Base-by-base conservation (phyloP, 2,888 invertebrate genomes). In the Luperina nickerlii region DNA sequence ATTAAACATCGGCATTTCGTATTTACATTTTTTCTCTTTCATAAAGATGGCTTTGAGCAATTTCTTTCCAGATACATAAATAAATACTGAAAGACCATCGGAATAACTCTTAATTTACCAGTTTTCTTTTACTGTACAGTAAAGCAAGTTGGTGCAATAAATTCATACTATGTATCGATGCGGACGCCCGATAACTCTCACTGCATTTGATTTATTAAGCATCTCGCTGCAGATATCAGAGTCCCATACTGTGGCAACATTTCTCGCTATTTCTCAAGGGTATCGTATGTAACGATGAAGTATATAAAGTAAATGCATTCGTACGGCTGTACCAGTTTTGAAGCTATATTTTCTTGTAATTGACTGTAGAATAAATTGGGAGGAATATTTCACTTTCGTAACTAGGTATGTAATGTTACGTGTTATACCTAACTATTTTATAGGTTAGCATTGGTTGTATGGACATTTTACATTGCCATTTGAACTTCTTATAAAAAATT, bases 191-290 rank as follows among this genome's bases (percentile, higher is more conserved):
- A 87, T 89, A 89, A 84, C 79, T 84, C 84, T 72, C 80, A 69
- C 75, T 87, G 87, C 83, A 85, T 90, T 88, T 90, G 90, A 90
- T 90, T 88, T 90, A 89, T 90, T 79, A 79, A 83, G 48, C 82
- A 86, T 86, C 78, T 81, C 80, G 75, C 62, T 86, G 77, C 85
- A 87, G 89, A 88, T 88, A 89, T 83, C 86, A 89, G 81, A 81
- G 84, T 82, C 70, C 82, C 82, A 89, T 83, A 84, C 89, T 83
- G 87, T 80, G 86, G 84, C 70, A 82, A 87, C 86, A 86, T 88
- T 85, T 85, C 86, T 84, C 83, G 78, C 79, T 75, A 88, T 88
- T 89, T 88, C 89, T 89, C 89, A 77, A 87, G 89, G 75, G 90
- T 88, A 87, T 86, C 86, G 81, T 88, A 84, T 85, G 79, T 85